Evolutionary conservation across 2,888 invertebrate species (phyloP).

Genomic region (Drosophila mulleri): DNA sequence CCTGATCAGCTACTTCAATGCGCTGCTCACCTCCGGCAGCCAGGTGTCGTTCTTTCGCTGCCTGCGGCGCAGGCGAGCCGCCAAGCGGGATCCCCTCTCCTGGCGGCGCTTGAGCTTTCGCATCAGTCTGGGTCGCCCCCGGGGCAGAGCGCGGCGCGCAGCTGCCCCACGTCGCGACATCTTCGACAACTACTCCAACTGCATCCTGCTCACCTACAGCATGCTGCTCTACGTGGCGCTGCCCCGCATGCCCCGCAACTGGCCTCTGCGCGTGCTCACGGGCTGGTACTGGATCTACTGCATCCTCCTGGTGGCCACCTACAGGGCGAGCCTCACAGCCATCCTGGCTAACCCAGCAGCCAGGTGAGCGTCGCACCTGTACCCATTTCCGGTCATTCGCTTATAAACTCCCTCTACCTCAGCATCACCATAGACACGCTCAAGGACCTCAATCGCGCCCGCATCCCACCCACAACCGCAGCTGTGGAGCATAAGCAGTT

Average conservation of each 20-base stretch:
- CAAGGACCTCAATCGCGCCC: constrained; percentile 88
- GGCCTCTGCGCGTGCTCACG: constrained; percentile 92
- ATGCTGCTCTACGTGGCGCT: constrained; percentile 92
- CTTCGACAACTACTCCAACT: constrained; percentile 90
- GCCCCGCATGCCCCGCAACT: constrained; percentile 91
- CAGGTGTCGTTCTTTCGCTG: constrained; percentile 55
- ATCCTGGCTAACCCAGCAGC: constrained; percentile 92
- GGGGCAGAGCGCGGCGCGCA: neutral
- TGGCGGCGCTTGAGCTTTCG: constrained; percentile 74
- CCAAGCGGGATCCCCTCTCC: neutral
- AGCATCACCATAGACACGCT: constrained; percentile 93
- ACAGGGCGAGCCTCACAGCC: constrained; percentile 94
- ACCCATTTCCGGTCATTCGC: no score
- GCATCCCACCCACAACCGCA: constrained; percentile 90
- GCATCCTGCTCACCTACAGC: constrained; percentile 91
- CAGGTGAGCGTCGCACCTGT: constrained; percentile 84
- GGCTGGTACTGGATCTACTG: constrained; percentile 96
- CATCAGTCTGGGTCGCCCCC: constrained; percentile 63
- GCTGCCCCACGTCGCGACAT: constrained; percentile 85
- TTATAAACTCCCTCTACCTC: constrained; percentile 31
- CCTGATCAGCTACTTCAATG: constrained; percentile 86
- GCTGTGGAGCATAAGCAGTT: constrained; percentile 89
- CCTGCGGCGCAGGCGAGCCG: constrained; percentile 32
- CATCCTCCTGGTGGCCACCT: constrained; percentile 91
- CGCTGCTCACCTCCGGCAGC: constrained; percentile 45